These are phyloP conservation scores for Malacoraja senta DNA, from an alignment of 2,797 vertebrate species.

Conservation along the genomic window DNA sequence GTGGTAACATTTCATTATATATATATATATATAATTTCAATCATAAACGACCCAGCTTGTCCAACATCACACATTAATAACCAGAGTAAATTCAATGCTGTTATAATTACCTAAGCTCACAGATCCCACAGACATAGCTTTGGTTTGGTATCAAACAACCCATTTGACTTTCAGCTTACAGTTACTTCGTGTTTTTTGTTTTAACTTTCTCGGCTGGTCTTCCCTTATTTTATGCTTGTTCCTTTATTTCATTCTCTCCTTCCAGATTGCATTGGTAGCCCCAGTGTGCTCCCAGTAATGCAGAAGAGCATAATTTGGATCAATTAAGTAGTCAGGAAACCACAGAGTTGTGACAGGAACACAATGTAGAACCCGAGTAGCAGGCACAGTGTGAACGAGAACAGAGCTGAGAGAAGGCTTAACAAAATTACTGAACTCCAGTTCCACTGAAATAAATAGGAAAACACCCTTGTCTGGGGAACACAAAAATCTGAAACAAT, in stretches of 20 bases:
- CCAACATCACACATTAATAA: not conserved
- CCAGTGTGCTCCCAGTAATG: not conserved
- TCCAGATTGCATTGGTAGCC: not conserved
- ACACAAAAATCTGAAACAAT: not conserved
- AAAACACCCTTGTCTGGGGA: not conserved
- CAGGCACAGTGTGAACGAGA: not conserved
- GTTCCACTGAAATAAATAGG: slow-evolving; percentile 41
- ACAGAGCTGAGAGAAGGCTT: slow-evolving; percentile 42
- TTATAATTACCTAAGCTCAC: not conserved
- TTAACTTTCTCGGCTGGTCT: not conserved
- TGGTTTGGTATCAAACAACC: not conserved
- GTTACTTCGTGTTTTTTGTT: not conserved
- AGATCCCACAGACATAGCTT: not conserved
- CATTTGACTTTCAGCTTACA: not conserved
- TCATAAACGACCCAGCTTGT: not conserved
- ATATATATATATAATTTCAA: not conserved
- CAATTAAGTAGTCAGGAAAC: slow-evolving; percentile 7
- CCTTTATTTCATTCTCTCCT: not conserved
- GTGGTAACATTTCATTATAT: not conserved
- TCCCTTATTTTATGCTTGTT: not conserved
- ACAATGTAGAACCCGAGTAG: not conserved
- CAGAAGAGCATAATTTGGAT: not conserved
- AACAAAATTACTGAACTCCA: slow-evolving; percentile 39
- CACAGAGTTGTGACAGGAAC: not conserved
- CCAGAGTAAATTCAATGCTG: not conserved